Evolutionary conservation across 2,888 invertebrate genomes (phyloP).

Genomic region (Resseliella maxima): DNA sequence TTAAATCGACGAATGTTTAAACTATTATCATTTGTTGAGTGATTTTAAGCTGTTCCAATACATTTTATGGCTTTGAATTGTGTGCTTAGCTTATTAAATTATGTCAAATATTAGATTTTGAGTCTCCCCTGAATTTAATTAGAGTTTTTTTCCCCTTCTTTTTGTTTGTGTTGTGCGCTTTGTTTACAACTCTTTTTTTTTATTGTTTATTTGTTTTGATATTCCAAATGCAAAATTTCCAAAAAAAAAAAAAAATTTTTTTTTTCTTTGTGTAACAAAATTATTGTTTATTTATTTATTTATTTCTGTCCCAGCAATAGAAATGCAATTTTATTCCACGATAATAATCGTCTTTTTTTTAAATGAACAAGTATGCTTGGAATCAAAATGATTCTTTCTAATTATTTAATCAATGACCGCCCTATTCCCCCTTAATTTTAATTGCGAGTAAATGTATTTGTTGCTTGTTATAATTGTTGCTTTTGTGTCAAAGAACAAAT

Average conservation of each 20-base stretch:
- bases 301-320: background rate
- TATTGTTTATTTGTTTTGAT: background rate
- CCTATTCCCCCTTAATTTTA: background rate
- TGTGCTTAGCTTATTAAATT: background rate
- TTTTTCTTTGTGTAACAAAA: background rate
- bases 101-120: background rate
- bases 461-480: slow-evolving; percentile 45
- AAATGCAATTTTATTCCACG: background rate
- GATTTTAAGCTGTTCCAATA: slow-evolving; percentile 36
- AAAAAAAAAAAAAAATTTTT: background rate
- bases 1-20: background rate
- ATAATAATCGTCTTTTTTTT: background rate
- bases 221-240: background rate
- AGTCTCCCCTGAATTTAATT: too few relatives aligned
- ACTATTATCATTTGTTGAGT: slow-evolving; percentile 38
- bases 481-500: background rate
- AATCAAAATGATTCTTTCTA: background rate
- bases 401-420: background rate
- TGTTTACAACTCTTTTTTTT: background rate
- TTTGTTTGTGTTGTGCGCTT: background rate
- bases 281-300: slow-evolving; percentile 52
- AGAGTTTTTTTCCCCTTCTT: background rate
- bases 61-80: background rate
- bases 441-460: slow-evolving; percentile 1
- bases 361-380: background rate